phyloP scores from a whole-genome alignment of 37 sponge, comb jelly and placozoan species.

The Cladorhizidae sp. region DNA sequence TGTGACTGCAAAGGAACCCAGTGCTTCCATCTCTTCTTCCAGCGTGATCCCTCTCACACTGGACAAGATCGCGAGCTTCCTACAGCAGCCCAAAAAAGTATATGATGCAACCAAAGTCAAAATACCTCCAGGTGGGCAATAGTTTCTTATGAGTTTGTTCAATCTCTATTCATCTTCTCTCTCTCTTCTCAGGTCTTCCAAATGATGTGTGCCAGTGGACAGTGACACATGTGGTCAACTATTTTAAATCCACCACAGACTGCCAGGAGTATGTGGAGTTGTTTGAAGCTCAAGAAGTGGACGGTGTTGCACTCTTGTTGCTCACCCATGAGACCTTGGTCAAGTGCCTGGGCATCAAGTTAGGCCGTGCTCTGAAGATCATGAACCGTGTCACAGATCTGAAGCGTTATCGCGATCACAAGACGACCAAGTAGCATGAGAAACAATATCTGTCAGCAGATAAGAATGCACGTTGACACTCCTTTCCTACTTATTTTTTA shows the following conservation, averaged over 20 bases:
- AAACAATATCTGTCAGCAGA: no score
- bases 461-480: no score
- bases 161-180: not conserved
- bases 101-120: constrained; percentile 9
- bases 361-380: constrained; percentile 63
- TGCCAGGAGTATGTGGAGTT: constrained; percentile 33
- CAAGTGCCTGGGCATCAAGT: constrained; percentile 58
- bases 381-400: constrained; percentile 39
- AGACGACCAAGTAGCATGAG: not conserved
- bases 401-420: not conserved
- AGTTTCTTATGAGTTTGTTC: not conserved
- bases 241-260: constrained; percentile 53
- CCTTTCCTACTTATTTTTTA: no score
- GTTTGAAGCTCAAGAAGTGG: constrained; percentile 61
- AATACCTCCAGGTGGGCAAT: not conserved
- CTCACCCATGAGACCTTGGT: constrained; percentile 56
- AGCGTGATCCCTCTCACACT: not conserved
- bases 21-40: not conserved
- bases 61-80: constrained; percentile 1
- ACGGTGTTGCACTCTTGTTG: constrained; percentile 62
- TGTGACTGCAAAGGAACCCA: not conserved
- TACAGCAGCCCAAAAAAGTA: not conserved
- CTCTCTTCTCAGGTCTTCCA: not conserved
- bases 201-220: constrained; percentile 43
- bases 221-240: constrained; percentile 43